Percentiles rank a stretch among this genome's conserved stretches.
Evolutionary conservation across 2,113 vertebrate species (phyloP).

Genomic region (Myodes glareolus): DNA sequence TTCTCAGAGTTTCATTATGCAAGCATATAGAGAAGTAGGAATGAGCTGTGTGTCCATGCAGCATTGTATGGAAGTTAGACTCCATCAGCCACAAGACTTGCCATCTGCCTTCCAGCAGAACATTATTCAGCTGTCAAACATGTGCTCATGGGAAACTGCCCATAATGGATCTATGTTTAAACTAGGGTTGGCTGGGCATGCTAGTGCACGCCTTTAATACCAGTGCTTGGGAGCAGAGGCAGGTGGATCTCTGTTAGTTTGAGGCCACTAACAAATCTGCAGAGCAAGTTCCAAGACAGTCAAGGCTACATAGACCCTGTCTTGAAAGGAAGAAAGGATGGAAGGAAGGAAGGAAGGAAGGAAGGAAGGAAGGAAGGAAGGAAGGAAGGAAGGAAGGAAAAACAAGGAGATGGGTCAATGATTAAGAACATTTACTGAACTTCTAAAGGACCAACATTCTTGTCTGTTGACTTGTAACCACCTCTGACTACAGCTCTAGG

Average conservation of each 20-base stretch:
- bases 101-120: not conserved
- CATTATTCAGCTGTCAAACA: accelerated
- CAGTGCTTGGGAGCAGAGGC: not conserved
- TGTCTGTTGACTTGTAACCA: not conserved
- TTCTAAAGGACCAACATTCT: not conserved
- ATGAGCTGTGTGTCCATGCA: accelerated
- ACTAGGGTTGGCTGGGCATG: not conserved
- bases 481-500: not conserved
- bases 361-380: accelerated
- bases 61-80: not conserved
- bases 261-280: not conserved
- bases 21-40: not conserved
- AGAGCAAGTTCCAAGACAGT: not conserved
- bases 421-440: not conserved
- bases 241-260: not conserved
- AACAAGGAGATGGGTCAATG: not conserved
- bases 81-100: not conserved
- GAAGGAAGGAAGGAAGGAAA: not conserved
- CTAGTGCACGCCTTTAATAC: not conserved
- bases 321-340: accelerated
- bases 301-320: not conserved
- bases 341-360: accelerated
- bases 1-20: not conserved
- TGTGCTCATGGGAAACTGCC: not conserved
- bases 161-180: not conserved